phyloP scores from a whole-genome alignment of 2,888 invertebrate species.

The Aspidiotus rigidus region DNA sequence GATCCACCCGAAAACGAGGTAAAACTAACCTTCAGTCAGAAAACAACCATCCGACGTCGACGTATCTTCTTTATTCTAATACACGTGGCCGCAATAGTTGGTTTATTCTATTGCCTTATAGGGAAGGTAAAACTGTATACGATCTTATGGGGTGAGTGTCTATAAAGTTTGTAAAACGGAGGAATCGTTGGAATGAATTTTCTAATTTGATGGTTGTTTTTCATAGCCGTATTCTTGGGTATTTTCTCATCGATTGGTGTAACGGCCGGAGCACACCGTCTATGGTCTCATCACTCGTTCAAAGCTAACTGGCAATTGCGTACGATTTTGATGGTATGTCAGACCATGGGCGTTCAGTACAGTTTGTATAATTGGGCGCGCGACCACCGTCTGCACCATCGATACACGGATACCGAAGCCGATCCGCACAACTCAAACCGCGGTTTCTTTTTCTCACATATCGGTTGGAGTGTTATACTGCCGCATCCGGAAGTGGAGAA shows the following conservation, averaged over 20 bases:
- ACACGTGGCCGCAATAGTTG: constrained; percentile 34
- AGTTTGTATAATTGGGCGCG: constrained; percentile 41
- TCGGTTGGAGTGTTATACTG: constrained; percentile 47
- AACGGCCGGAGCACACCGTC: constrained; percentile 36
- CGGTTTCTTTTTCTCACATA: constrained; percentile 50
- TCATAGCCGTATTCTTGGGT: constrained; percentile 32
- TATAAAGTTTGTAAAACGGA: background rate
- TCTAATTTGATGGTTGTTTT: constrained; percentile 11
- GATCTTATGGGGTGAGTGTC: constrained; percentile 35
- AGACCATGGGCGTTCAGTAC: constrained; percentile 36
- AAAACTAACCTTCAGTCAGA: constrained; percentile 30
- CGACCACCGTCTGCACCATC: constrained; percentile 45
- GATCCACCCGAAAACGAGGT: constrained; percentile 35
- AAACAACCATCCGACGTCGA: constrained; percentile 31
- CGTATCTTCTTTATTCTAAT: constrained; percentile 35
- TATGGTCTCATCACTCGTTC: constrained; percentile 37
- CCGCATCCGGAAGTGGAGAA: constrained; percentile 45
- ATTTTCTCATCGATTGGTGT: constrained; percentile 36
- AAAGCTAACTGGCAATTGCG: constrained; percentile 37
- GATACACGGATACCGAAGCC: constrained; percentile 46
- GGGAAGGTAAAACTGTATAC: constrained; percentile 35
- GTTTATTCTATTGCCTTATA: constrained; percentile 35
- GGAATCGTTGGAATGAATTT: too few relatives aligned
- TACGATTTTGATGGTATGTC: constrained; percentile 35
- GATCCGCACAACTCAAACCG: constrained; percentile 46